phyloP scores from a whole-genome alignment of 35 echinoderm and acorn worm genomes.

The Hemicentrotus pulcherrimus region DNA sequence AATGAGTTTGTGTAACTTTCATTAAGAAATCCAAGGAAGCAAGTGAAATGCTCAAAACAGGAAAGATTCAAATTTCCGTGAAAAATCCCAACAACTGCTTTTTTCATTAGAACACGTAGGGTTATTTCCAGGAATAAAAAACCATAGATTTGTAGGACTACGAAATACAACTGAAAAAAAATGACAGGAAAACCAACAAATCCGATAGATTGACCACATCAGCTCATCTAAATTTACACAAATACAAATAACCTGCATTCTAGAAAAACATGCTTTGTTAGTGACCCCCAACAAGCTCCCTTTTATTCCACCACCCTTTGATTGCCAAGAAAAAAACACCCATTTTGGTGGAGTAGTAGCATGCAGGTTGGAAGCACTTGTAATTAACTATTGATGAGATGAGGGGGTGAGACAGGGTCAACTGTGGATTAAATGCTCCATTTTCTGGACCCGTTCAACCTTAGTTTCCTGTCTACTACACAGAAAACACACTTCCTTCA shows the following conservation, averaged over 20 bases:
- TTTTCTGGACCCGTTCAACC: not conserved
- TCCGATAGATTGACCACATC: not conserved
- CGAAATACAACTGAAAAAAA: not conserved
- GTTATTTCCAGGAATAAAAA: not conserved
- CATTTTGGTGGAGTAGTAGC: not conserved
- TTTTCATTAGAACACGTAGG: too few species aligned
- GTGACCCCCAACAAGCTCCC: not conserved
- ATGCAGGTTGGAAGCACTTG: not conserved
- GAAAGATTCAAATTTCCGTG: too few species aligned
- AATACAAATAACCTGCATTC: not conserved
- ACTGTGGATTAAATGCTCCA: not conserved
- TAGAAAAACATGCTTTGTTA: constrained; percentile 14
- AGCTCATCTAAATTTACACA: not conserved
- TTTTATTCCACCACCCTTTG: not conserved
- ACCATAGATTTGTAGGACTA: not conserved
- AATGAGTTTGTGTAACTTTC: too few species aligned
- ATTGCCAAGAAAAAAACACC: not conserved
- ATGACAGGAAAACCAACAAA: not conserved
- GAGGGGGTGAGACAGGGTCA: not conserved
- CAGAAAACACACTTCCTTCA: not conserved
- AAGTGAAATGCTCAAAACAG: too few species aligned
- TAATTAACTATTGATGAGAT: not conserved
- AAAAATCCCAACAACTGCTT: too few species aligned
- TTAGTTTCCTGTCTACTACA: not conserved
- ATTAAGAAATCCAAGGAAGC: too few species aligned